phyloP scores from a whole-genome alignment of 2,113 vertebrate species.

The Glaucomys volans region DNA sequence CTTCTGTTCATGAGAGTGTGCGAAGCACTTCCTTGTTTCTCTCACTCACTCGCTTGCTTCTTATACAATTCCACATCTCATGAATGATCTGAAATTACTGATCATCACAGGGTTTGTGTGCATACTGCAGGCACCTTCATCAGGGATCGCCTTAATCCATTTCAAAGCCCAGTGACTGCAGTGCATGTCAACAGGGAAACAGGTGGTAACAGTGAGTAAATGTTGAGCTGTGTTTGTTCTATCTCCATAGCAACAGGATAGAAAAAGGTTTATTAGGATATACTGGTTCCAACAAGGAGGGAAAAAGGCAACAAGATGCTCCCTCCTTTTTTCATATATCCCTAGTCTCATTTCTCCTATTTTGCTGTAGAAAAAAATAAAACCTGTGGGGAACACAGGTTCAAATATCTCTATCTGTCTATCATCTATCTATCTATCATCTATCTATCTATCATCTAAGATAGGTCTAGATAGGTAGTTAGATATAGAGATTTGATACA shows the following conservation, averaged over 20 bases:
- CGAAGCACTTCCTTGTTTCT: not conserved
- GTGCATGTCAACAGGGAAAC: constrained; percentile 59
- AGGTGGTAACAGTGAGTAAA: constrained; percentile 63
- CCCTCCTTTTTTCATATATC: not conserved
- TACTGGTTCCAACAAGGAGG: constrained; percentile 32
- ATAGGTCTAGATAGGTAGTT: no score
- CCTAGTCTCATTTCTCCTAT: not conserved
- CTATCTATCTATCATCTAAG: no score
- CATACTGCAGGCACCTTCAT: not conserved
- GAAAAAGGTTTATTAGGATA: constrained; percentile 45
- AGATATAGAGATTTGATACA: no score
- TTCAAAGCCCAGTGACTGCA: constrained; percentile 27
- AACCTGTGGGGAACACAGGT: not conserved
- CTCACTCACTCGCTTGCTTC: not conserved
- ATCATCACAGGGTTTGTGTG: not conserved
- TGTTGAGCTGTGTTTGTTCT: constrained; percentile 58
- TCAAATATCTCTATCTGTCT: not conserved
- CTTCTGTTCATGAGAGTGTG: not conserved
- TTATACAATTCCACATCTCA: not conserved
- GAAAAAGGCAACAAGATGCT: not conserved
- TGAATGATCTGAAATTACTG: not conserved
- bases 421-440: no score
- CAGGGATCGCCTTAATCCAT: not conserved
- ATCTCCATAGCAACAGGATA: constrained; percentile 68
- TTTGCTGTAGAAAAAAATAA: not conserved